A percentile compares a stretch with the other conserved stretches of the same genome.
Evolutionary conservation across 2,888 invertebrate species (phyloP).

Genomic region (Troglohyphantes excavatus): DNA sequence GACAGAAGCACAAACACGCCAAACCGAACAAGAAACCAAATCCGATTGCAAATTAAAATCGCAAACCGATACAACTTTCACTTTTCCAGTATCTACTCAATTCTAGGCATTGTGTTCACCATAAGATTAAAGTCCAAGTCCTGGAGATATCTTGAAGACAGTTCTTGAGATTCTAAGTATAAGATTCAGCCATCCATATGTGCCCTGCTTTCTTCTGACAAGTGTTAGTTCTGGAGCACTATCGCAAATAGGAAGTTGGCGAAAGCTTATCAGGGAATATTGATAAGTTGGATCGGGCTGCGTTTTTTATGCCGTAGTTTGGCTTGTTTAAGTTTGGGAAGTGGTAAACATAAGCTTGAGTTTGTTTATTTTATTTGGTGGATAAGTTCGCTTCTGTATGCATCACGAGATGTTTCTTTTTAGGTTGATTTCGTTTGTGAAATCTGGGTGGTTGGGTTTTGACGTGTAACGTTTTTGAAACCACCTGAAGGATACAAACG

Average conservation of each 20-base stretch:
- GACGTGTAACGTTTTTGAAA: too few relatives aligned
- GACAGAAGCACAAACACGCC: neutral
- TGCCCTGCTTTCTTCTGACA: neutral
- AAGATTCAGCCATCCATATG: neutral
- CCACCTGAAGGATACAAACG: too few relatives aligned
- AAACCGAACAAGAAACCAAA: neutral
- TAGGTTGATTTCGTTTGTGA: neutral
- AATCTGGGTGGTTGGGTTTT: too few relatives aligned
- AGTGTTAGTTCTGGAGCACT: neutral
- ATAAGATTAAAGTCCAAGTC: neutral
- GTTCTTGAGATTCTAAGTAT: neutral
- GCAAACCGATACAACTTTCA: constrained; percentile 15
- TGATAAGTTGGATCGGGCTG: constrained; percentile 22
- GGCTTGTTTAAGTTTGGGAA: constrained; percentile 8
- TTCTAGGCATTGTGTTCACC: neutral
- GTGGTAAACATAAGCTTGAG: constrained; percentile 4
- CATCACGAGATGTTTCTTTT: neutral
- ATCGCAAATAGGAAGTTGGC: constrained; percentile 9
- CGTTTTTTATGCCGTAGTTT: constrained; percentile 1
- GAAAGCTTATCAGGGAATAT: neutral
- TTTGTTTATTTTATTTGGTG: neutral
- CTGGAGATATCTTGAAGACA: neutral
- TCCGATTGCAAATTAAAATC: neutral
- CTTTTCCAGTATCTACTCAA: neutral
- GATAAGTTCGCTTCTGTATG: constrained; percentile 4